Evolutionary conservation across 2,113 vertebrate genomes (phyloP).

Genomic region (Panurus biarmicus): DNA sequence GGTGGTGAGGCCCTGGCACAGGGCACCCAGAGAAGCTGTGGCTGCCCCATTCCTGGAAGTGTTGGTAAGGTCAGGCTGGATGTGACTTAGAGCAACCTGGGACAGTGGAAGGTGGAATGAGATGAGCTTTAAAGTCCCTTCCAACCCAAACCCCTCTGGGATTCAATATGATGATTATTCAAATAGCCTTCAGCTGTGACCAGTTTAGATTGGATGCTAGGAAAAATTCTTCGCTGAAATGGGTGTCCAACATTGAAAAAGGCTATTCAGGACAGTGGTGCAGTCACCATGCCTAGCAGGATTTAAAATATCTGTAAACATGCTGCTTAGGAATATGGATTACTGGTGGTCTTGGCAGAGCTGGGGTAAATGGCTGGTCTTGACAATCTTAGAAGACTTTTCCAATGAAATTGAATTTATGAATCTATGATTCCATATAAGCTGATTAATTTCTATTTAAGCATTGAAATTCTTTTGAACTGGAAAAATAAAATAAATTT

Average conservation of each 20-base stretch:
- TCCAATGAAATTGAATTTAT: not conserved
- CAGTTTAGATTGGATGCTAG: not conserved
- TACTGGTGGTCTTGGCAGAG: not conserved
- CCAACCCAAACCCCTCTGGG: not conserved
- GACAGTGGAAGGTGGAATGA: fast-evolving
- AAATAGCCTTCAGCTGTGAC: not conserved
- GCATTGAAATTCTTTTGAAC: not conserved
- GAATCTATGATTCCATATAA: not conserved
- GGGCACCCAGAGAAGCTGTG: not conserved
- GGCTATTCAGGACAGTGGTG: not conserved
- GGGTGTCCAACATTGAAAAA: not conserved
- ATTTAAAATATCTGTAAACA: fast-evolving
- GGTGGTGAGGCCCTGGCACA: not conserved
- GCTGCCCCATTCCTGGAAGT: not conserved
- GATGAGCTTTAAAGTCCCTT: not conserved
- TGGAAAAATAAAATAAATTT: not conserved
- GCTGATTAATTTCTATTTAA: not conserved
- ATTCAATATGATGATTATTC: no score
- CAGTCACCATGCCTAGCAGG: not conserved
- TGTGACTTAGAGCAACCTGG: not conserved
- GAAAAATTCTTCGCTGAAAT: not conserved
- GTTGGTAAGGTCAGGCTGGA: not conserved
- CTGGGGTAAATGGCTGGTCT: not conserved
- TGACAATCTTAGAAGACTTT: not conserved
- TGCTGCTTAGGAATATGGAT: not conserved